Evolutionary conservation across 2,113 vertebrate genomes (phyloP), one percentile per base, ranked within the genome.

Genomic region (Tupaia tana): DNA sequence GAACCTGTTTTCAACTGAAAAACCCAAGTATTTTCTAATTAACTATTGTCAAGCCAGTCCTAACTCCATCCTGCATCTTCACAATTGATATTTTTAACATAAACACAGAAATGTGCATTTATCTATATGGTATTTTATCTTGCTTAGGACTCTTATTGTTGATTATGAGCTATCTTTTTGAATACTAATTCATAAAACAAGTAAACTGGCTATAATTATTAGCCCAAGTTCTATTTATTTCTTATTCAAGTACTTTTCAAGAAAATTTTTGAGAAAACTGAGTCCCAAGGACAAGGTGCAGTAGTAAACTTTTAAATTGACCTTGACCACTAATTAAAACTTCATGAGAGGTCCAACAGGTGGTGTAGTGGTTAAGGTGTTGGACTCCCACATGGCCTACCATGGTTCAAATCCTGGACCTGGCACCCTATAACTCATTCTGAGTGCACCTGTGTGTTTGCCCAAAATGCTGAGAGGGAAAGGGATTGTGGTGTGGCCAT

Each of bases 21-120:
- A 93, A 93, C 56, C 61, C 89, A 70, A 75, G n/a, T 71, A 91
- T 14, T 94, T 83, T 82, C 91, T 96, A 64, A 80, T 91, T n/a
- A 96, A 86, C 64, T 93, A 3, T n/a, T 92, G 80, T 92, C 71
- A n/a, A 80, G 43, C 2, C 56, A 79, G n/a, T 91, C 95, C 75
- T 83, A 63, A 78, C 22, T 77, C 22, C 34, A 74, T 25, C 52
- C 59, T 93, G 29, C 34, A 31, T 52, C 52, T 83, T 86, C 74
- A 22, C 70, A 73, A 75, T 82, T 91, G 67, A 77, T 86, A 67
- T 85, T 91, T 93, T 91, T 10, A 69, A 86, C 58, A 59, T 66
- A 75, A 91, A 84, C 1, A 2, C 75, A 93, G 70, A 86, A 91
- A 73, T 66, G 14, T 59, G 56, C 66, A 66, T 80, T 94, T 86